Evolutionary conservation across 2,888 invertebrate genomes (phyloP).

Genomic region (Lasioglossum zephyrum): DNA sequence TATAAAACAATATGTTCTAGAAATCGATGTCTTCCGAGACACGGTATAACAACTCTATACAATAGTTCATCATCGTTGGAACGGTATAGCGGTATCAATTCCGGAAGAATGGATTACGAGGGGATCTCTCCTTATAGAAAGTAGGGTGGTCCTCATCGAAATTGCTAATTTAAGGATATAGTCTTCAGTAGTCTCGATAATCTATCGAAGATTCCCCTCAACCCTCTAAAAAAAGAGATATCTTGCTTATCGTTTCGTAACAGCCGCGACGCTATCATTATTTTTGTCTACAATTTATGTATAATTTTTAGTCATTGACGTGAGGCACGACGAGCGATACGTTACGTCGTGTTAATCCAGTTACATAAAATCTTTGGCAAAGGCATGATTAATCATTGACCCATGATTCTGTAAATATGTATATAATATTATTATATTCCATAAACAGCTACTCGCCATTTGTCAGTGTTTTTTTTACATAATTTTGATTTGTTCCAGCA

Average conservation of each 20-base stretch:
- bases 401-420: slow-evolving; percentile 72
- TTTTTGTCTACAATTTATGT: slow-evolving; percentile 40
- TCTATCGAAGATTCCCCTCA: slow-evolving; percentile 13
- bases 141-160: slow-evolving; percentile 5
- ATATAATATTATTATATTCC: slow-evolving; percentile 75
- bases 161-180: slow-evolving; percentile 7
- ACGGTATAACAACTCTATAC: slow-evolving; percentile 54
- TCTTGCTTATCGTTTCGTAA: slow-evolving; percentile 23
- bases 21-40: slow-evolving; percentile 43
- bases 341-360: slow-evolving; percentile 67
- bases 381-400: slow-evolving; percentile 75
- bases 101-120: slow-evolving; percentile 23
- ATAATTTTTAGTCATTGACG: slow-evolving; percentile 44
- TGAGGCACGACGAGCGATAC: slow-evolving; percentile 37
- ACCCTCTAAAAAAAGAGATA: not conserved
- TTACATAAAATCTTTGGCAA: slow-evolving; percentile 81
- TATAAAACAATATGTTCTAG: slow-evolving; percentile 49
- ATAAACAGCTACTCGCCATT: slow-evolving; percentile 76
- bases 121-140: not conserved
- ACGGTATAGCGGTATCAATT: slow-evolving; percentile 32
- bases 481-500: slow-evolving; percentile 78
- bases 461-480: slow-evolving; percentile 68
- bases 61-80: slow-evolving; percentile 36
- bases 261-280: slow-evolving; percentile 15
- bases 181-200: slow-evolving; percentile 24